phyloP scores from a whole-genome alignment of 1,140 invertebrate genomes.

The Caenorhabditis briggsae region DNA sequence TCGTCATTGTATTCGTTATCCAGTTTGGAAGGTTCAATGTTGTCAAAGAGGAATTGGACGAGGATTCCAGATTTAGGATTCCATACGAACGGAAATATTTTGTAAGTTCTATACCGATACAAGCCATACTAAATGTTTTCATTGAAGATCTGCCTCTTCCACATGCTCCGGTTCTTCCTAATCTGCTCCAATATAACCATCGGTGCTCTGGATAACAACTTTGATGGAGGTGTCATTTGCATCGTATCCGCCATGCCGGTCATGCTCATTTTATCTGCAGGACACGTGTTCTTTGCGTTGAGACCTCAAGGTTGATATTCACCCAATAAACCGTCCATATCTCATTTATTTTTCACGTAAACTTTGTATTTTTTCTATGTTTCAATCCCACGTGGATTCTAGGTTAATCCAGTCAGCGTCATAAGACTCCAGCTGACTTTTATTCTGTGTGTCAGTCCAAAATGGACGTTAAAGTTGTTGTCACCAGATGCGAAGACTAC shows the following conservation, averaged over 20 bases:
- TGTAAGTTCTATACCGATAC: not conserved
- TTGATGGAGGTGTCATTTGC: slow-evolving; percentile 50
- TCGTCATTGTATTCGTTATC: slow-evolving; percentile 6
- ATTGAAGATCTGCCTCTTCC: slow-evolving; percentile 3
- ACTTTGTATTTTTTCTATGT: too few species aligned
- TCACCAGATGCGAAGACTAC: slow-evolving; percentile 11
- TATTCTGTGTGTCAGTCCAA: not conserved
- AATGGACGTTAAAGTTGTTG: slow-evolving; percentile 9
- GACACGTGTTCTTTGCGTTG: slow-evolving; percentile 9
- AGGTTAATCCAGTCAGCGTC: too few species aligned
- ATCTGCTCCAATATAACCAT: slow-evolving; percentile 57
- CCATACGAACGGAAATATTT: slow-evolving; percentile 49
- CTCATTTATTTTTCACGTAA: too few species aligned
- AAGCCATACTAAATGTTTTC: not conserved
- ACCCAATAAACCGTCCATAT: too few species aligned
- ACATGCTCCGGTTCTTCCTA: slow-evolving; percentile 22
- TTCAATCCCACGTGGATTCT: too few species aligned
- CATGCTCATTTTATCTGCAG: slow-evolving; percentile 9
- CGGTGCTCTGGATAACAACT: slow-evolving; percentile 52
- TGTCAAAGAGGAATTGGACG: slow-evolving; percentile 7
- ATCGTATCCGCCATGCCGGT: slow-evolving; percentile 18
- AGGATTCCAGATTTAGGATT: slow-evolving; percentile 8
- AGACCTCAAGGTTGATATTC: too few species aligned
- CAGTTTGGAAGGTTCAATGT: slow-evolving; percentile 43
- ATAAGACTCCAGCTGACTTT: too few species aligned